Conservation (phyloP, 2,797 vertebrate genomes). For the Sardinella longiceps region DNA sequence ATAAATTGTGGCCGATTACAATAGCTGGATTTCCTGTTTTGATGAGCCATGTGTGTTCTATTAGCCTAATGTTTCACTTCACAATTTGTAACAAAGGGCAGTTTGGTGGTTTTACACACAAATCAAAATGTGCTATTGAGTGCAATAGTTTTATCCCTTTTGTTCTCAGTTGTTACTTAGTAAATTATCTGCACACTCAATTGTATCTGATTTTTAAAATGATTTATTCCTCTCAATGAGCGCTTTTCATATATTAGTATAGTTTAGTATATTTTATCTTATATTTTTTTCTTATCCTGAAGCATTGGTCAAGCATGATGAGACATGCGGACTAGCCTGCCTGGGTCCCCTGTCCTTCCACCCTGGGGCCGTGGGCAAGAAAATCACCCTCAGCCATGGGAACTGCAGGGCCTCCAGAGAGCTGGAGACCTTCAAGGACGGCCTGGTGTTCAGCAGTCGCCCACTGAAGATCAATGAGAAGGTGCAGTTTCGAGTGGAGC, state of each 20-base stretch:
- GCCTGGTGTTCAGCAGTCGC: slow-evolving; percentile 81
- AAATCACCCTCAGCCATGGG: slow-evolving; percentile 63
- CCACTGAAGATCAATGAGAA: slow-evolving; percentile 64
- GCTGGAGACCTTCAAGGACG: slow-evolving; percentile 65
- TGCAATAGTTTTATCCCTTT: no score
- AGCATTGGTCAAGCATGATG: neutral
- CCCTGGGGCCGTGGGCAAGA: slow-evolving; percentile 60
- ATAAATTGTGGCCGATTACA: neutral
- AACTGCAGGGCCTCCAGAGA: slow-evolving; percentile 55
- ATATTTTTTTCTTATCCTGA: neutral
- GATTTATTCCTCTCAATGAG: no score
- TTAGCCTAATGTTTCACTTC: neutral
- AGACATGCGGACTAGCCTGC: slow-evolving; percentile 46
- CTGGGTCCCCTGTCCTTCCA: slow-evolving; percentile 77
- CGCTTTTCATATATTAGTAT: no score
- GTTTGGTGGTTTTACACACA: no score
- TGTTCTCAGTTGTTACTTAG: no score
- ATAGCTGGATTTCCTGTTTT: neutral
- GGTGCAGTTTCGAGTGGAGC: slow-evolving; percentile 69
- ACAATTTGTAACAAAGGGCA: neutral
- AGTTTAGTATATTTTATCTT: no score
- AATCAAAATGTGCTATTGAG: no score
- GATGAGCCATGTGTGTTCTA: neutral
- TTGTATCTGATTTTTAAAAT: no score
- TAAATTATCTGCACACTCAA: no score